These are phyloP conservation scores for Leptopilina clavipes DNA, from an alignment of 1,140 invertebrate species.

Conservation along the genomic window DNA sequence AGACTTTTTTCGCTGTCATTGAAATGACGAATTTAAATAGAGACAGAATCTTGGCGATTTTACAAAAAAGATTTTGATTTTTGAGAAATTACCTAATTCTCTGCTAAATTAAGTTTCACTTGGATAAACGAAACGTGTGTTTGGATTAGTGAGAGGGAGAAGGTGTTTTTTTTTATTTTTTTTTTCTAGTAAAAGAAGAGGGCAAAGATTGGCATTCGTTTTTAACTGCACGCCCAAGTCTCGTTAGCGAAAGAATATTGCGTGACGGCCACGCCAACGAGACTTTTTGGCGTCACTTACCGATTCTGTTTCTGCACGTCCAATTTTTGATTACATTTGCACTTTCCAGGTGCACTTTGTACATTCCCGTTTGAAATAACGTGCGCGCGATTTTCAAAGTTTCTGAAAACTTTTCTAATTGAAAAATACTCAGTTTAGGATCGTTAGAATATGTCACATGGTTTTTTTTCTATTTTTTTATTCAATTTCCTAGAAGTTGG, in stretches of 20 bases:
- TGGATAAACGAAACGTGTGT: background rate
- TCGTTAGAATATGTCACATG: no score
- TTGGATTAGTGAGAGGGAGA: background rate
- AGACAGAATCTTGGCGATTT: constrained; percentile 14
- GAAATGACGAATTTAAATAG: constrained; percentile 14
- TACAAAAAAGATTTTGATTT: background rate
- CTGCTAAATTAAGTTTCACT: constrained; percentile 24
- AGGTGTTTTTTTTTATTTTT: background rate
- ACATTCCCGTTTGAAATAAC: background rate
- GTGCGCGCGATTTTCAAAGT: background rate
- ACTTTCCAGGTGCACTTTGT: constrained; percentile 7
- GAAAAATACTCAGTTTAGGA: background rate
- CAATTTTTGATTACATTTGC: constrained; percentile 9
- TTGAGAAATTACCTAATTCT: constrained; percentile 11
- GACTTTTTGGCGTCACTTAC: constrained; percentile 18
- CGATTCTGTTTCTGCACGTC: constrained; percentile 14
- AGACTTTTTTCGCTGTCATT: background rate
- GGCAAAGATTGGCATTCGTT: constrained; percentile 18
- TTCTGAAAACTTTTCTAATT: constrained; percentile 12
- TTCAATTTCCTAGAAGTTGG: no score
- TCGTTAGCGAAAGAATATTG: constrained; percentile 16
- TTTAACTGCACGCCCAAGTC: constrained; percentile 1
- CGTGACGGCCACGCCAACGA: constrained; percentile 9
- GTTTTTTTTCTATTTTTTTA: no score
- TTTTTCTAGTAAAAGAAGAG: background rate